Evolutionary conservation across 92 coral and sea anemone species (phyloP), one percentile per base, ranked within the genome.

Genomic region (Epizoanthus stellaris): DNA sequence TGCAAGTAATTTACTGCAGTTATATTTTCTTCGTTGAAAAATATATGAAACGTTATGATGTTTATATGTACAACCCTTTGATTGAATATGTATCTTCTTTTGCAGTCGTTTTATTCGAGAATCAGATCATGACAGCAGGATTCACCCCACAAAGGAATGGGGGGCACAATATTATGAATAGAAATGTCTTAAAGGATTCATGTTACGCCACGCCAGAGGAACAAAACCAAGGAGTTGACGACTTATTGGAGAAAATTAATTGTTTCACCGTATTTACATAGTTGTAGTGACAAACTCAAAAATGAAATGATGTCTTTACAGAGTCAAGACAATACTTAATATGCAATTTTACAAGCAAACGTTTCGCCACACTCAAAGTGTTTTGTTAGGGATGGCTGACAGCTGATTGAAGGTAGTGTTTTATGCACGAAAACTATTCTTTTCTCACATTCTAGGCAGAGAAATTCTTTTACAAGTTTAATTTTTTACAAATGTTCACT

Each of bases 81-180:
- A 19, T 20, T 4, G 5, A 17, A 67, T 38, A n/a, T 67, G 30
- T 58, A 59, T 40, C 34, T 49, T n/a, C 73, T 84, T 72, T 82
- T 83, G 14, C 95, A 95, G 98, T 95, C 92, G 1, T 95, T 95
- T 84, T 93, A 93, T 86, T 86, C 87, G 42, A 95, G 92, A 57
- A 73, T 93, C 70, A 93, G 89, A 68, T 91, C 98, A 20, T 95
- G 95, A 95, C 95, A 66, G 40, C 45, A 87, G 87, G 57, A 47
- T 23, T 85, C 16, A 1, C 19, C 75, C 70, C 91, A 47, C 75
- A 64, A 43, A 34, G 64, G 19, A 58, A 23, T 8, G 20, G 52
- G 36, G 52, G 52, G 6, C 52, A 45, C 52, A 45, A 45, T 45
- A 45, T 8, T 53, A 21, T 69, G 67, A 56, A 68, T 82, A 82